phyloP scores from a whole-genome alignment of 2,888 invertebrate genomes.

The Mesorhabditis sp. region DNA sequence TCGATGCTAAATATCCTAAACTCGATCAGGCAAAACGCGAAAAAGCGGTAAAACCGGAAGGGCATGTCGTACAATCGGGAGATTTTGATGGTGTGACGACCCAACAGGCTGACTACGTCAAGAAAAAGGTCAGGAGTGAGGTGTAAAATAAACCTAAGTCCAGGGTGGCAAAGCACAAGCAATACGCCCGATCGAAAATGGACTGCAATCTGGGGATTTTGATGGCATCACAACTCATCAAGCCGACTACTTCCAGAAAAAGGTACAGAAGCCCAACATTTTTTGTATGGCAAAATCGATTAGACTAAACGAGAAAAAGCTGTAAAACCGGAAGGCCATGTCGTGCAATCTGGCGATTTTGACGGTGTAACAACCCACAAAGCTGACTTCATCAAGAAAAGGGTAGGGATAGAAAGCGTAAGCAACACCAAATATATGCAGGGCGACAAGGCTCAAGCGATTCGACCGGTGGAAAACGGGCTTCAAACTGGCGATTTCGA shows the following conservation, averaged over 20 bases:
- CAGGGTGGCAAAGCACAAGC: slow-evolving; percentile 19
- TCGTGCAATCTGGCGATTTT: slow-evolving; percentile 20
- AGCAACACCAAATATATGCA: not conserved
- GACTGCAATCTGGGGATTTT: slow-evolving; percentile 28
- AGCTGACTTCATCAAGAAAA: slow-evolving; percentile 11
- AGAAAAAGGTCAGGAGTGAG: slow-evolving; percentile 11
- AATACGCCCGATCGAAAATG: slow-evolving; percentile 19
- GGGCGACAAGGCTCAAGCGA: slow-evolving; percentile 6
- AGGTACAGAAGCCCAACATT: slow-evolving; percentile 13
- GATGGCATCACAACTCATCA: slow-evolving; percentile 31
- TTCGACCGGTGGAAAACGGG: slow-evolving; percentile 19
- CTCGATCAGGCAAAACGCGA: slow-evolving; percentile 13
- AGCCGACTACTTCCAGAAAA: slow-evolving; percentile 27
- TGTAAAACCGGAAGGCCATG: slow-evolving; percentile 11
- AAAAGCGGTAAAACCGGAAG: slow-evolving; percentile 11
- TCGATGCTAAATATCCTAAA: not conserved
- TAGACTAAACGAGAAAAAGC: not conserved
- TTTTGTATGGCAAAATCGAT: not conserved
- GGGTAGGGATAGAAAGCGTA: not conserved
- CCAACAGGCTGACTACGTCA: slow-evolving; percentile 19
- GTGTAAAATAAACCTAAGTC: not conserved
- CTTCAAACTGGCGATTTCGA: slow-evolving; percentile 28
- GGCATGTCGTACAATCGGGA: not conserved
- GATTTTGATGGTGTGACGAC: slow-evolving; percentile 18
- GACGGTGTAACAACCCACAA: slow-evolving; percentile 23